phyloP scores from a whole-genome alignment of 1,140 invertebrate species.

The Nasonia vitripennis region DNA sequence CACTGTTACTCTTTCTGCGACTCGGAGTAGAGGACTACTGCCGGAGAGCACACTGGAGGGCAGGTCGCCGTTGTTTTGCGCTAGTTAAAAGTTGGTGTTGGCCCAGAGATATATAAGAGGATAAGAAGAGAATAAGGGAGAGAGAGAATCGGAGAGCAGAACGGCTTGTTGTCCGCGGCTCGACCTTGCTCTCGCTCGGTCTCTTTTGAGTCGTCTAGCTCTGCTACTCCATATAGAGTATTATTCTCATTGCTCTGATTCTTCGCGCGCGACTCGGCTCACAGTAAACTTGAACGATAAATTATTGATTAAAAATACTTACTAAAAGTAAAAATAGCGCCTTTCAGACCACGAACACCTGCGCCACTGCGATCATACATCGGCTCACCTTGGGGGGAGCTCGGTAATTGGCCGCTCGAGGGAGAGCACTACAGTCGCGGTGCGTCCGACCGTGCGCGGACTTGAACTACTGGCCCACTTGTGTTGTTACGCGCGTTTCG shows the following conservation, averaged over 20 bases:
- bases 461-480: not conserved
- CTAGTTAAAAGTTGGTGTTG: slow-evolving; percentile 60
- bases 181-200: not conserved
- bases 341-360: too few species aligned
- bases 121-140: slow-evolving; percentile 42
- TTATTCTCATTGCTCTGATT: slow-evolving; percentile 34
- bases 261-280: not conserved
- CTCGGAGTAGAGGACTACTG: not conserved
- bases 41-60: not conserved
- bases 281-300: not conserved
- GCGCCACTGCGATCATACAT: too few species aligned
- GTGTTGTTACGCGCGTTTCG: not conserved
- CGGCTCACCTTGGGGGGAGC: too few species aligned
- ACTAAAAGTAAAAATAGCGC: too few species aligned
- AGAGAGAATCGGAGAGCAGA: not conserved
- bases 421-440: too few species aligned
- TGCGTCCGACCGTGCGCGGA: not conserved
- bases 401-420: too few species aligned
- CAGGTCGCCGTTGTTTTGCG: slow-evolving; percentile 54
- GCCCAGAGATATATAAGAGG: slow-evolving; percentile 57
- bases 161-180: slow-evolving; percentile 30
- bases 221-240: not conserved
- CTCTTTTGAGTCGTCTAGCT: not conserved
- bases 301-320: too few species aligned
- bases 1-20: not conserved